Evolutionary conservation across 2,113 vertebrate genomes (phyloP).

Genomic region (Heterochromis multidens): DNA sequence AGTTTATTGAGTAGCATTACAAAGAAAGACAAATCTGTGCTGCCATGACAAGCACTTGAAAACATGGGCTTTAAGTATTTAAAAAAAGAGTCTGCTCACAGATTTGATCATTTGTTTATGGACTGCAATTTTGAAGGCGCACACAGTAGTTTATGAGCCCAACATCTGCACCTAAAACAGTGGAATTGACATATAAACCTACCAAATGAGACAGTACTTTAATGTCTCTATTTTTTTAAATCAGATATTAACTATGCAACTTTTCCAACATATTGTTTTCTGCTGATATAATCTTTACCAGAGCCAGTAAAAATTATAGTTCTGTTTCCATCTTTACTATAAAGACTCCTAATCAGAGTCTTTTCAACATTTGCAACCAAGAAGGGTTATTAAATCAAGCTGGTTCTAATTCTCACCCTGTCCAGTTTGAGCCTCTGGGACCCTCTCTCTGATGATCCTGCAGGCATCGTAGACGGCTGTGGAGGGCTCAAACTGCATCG

Average conservation of each 20-base stretch:
- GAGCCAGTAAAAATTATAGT: background rate
- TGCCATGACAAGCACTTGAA: background rate
- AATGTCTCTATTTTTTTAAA: background rate
- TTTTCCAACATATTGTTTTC: background rate
- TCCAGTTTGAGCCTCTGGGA: constrained; percentile 91
- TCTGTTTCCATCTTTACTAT: background rate
- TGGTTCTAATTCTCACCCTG: constrained; percentile 80
- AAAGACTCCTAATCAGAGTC: background rate
- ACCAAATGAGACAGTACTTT: background rate
- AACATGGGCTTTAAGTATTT: background rate
- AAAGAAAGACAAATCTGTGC: background rate
- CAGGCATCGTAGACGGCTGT: constrained; percentile 95
- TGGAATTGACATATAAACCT: background rate
- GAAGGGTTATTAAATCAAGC: background rate
- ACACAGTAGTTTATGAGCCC: background rate
- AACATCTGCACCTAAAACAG: background rate
- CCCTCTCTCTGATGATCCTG: constrained; percentile 90
- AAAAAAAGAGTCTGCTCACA: background rate
- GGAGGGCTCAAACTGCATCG: constrained; percentile 98
- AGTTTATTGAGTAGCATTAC: background rate
- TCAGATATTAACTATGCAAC: background rate
- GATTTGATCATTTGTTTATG: background rate
- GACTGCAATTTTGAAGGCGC: too few species aligned
- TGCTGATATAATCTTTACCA: background rate
- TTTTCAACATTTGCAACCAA: background rate